Percentiles rank a stretch among this genome's conserved stretches.
These are phyloP conservation scores for Synergus gifuensis DNA, from an alignment of 2,888 invertebrate genomes.

Conservation along the genomic window DNA sequence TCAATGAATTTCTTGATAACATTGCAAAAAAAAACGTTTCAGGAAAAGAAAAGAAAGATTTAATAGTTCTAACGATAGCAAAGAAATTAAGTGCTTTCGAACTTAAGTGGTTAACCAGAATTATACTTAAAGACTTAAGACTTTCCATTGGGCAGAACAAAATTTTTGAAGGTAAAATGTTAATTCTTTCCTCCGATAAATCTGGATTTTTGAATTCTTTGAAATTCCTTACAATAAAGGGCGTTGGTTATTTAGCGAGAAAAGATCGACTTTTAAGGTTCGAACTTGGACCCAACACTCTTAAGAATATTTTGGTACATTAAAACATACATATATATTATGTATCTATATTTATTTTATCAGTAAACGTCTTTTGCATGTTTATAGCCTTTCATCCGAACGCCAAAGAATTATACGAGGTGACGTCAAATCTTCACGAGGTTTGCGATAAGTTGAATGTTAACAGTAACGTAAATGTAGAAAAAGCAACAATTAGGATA, in stretches of 20 bases:
- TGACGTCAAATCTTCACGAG: constrained; percentile 77
- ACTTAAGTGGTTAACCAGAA: constrained; percentile 93
- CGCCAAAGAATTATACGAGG: constrained; percentile 87
- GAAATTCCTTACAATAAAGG: too few species aligned
- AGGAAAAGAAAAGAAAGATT: constrained; percentile 81
- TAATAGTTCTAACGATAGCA: constrained; percentile 83
- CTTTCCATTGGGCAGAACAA: constrained; percentile 86
- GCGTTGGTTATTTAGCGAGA: too few species aligned
- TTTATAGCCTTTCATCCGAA: constrained; percentile 85
- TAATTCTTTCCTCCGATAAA: neutral
- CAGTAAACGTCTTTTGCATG: neutral
- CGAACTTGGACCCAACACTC: too few species aligned
- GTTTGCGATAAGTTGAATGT: constrained; percentile 85
- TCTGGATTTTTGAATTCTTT: neutral
- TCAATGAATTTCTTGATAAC: constrained; percentile 87
- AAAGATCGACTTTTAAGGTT: too few species aligned
- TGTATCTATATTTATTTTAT: too few species aligned
- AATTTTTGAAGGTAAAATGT: constrained; percentile 79
- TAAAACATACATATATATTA: too few species aligned
- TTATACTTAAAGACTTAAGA: constrained; percentile 91
- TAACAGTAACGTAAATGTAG: constrained; percentile 70
- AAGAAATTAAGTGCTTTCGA: constrained; percentile 86
- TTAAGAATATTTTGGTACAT: too few species aligned
- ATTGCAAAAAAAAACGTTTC: constrained; percentile 85
- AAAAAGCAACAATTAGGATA: constrained; percentile 80